These are phyloP conservation scores for Artibeus lituratus DNA, from an alignment of 2,797 vertebrate genomes.

Conservation along the genomic window DNA sequence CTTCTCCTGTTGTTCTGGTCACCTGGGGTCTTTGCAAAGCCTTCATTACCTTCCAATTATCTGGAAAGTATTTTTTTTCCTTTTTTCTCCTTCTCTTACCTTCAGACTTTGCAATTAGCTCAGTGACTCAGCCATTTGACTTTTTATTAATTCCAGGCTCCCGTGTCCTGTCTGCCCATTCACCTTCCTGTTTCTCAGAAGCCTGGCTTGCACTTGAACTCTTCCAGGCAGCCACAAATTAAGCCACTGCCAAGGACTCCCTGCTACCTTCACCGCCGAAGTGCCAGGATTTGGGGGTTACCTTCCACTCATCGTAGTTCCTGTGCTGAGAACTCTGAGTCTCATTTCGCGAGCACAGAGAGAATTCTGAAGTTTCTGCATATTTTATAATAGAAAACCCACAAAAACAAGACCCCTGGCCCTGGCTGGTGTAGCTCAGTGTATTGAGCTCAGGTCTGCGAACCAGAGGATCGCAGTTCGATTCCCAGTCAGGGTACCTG, in stretches of 20 bases:
- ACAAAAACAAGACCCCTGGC: not conserved
- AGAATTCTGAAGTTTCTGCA: not conserved
- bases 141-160: conserved; percentile 20
- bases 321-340: not conserved
- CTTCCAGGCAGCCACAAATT: not conserved
- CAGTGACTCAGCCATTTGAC: conserved; percentile 54
- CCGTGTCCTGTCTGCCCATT: not conserved
- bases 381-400: not conserved
- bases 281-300: not conserved
- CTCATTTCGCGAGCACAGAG: not conserved
- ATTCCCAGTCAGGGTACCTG: too few relatives aligned
- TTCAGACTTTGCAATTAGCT: conserved; percentile 43
- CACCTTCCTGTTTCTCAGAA: not conserved
- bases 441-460: too few relatives aligned
- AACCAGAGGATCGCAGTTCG: too few relatives aligned
- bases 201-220: not conserved
- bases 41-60: conserved; percentile 34
- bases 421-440: too few relatives aligned
- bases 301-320: not conserved
- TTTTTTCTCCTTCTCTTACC: not conserved
- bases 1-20: not conserved
- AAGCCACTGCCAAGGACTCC: not conserved
- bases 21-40: conserved; percentile 40
- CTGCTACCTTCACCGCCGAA: not conserved
- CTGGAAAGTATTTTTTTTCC: not conserved